Conservation (phyloP, 1,140 invertebrate species). For the Thaumatotibia leucotreta region DNA sequence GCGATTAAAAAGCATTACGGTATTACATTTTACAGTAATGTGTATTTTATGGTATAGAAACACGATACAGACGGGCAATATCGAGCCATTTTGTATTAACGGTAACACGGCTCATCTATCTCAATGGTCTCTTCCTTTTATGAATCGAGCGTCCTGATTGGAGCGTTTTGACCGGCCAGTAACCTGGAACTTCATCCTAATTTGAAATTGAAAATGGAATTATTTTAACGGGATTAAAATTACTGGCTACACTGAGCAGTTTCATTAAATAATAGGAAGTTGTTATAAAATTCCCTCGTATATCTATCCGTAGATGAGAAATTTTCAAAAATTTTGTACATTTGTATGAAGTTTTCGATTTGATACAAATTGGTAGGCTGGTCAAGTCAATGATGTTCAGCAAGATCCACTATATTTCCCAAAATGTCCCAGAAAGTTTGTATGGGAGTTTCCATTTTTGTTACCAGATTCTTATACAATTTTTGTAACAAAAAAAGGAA, state of each 20-base stretch:
- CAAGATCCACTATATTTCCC: too few species aligned
- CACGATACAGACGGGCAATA: neutral
- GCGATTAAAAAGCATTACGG: neutral
- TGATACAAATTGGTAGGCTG: too few species aligned
- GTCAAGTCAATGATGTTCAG: too few species aligned
- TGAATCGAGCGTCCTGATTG: constrained; percentile 26
- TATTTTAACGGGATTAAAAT: constrained; percentile 31
- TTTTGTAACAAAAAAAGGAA: too few species aligned
- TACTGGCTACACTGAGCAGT: constrained; percentile 15
- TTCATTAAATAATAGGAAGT: too few species aligned
- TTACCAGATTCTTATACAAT: too few species aligned
- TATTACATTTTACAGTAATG: neutral
- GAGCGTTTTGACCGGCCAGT: constrained; percentile 12
- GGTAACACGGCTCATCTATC: constrained; percentile 29
- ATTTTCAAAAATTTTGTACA: too few species aligned
- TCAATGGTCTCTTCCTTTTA: constrained; percentile 34
- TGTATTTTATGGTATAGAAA: neutral
- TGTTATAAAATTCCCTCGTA: too few species aligned
- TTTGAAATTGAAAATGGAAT: constrained; percentile 53
- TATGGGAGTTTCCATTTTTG: too few species aligned
- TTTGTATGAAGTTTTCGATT: too few species aligned
- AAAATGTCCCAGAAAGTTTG: too few species aligned
- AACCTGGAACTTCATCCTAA: constrained; percentile 24
- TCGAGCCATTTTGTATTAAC: constrained; percentile 18
- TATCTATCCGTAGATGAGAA: too few species aligned